phyloP scores from a whole-genome alignment of 1,140 invertebrate genomes.

The Cyclargus thomasi region DNA sequence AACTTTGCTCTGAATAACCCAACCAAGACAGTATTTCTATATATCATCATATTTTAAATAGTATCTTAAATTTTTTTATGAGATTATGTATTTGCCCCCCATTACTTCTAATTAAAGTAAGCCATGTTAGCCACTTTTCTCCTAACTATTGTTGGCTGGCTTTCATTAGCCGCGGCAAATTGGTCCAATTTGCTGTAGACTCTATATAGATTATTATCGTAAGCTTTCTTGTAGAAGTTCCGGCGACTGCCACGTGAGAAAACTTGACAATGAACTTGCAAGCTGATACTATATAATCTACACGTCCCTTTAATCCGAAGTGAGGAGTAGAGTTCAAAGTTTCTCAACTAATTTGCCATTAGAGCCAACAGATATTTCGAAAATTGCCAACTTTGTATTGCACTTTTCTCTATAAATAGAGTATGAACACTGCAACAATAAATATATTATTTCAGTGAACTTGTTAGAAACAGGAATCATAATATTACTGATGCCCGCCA shows the following conservation, averaged over 20 bases:
- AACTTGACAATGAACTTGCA: slow-evolving; percentile 44
- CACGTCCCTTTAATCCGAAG: slow-evolving; percentile 31
- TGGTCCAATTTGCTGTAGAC: slow-evolving; percentile 24
- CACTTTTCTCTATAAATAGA: no score
- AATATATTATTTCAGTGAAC: no score
- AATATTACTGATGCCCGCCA: no score
- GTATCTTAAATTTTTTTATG: no score
- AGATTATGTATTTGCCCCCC: no score
- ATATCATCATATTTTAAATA: no score
- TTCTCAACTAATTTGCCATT: slow-evolving; percentile 29
- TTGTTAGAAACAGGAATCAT: no score
- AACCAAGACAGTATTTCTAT: no score
- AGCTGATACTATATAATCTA: slow-evolving; percentile 32
- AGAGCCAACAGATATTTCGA: slow-evolving; percentile 22
- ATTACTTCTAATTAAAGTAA: slow-evolving; percentile 17
- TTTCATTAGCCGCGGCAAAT: slow-evolving; percentile 26
- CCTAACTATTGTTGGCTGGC: slow-evolving; percentile 9
- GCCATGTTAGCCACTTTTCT: neutral
- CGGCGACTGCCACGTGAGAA: slow-evolving; percentile 40
- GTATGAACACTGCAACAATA: no score
- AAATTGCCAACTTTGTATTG: slow-evolving; percentile 4
- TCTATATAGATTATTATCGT: slow-evolving; percentile 38
- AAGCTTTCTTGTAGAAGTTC: slow-evolving; percentile 43
- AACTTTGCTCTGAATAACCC: no score
- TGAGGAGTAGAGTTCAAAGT: slow-evolving; percentile 26